phyloP scores from a whole-genome alignment of 23 tunicate genomes.

The Trididemnum nubilum region DNA sequence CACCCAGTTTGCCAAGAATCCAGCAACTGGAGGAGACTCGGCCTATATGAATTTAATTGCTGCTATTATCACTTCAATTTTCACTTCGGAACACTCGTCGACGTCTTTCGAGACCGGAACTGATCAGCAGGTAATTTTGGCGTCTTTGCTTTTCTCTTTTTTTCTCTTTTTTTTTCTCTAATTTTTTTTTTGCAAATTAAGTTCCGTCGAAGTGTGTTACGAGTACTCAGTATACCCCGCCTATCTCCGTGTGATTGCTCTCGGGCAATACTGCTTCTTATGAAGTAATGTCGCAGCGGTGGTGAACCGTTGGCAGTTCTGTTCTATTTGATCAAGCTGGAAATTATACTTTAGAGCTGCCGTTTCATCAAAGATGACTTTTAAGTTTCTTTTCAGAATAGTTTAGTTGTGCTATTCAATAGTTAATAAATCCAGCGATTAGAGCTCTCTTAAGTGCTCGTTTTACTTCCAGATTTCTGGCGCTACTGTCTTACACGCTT shows the following conservation, averaged over 20 bases:
- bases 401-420: too few species aligned
- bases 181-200: background rate
- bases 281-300: background rate
- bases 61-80: conserved; percentile 42
- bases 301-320: background rate
- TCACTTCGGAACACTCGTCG: too few species aligned
- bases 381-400: too few species aligned
- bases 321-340: background rate
- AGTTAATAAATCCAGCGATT: too few species aligned
- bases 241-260: background rate
- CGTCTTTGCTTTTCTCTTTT: background rate
- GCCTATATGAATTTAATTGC: conserved; percentile 23
- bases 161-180: too few species aligned
- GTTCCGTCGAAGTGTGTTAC: background rate
- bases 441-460: too few species aligned
- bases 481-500: background rate
- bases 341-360: background rate
- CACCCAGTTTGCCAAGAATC: conserved; percentile 13
- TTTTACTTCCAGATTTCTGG: too few species aligned
- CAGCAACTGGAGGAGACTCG: background rate
- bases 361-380: background rate
- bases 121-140: background rate
- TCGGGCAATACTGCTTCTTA: background rate
- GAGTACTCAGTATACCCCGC: background rate
- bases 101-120: too few species aligned